Evolutionary conservation across 2,797 vertebrate genomes (phyloP).

Genomic region (Diglossa cyanea): DNA sequence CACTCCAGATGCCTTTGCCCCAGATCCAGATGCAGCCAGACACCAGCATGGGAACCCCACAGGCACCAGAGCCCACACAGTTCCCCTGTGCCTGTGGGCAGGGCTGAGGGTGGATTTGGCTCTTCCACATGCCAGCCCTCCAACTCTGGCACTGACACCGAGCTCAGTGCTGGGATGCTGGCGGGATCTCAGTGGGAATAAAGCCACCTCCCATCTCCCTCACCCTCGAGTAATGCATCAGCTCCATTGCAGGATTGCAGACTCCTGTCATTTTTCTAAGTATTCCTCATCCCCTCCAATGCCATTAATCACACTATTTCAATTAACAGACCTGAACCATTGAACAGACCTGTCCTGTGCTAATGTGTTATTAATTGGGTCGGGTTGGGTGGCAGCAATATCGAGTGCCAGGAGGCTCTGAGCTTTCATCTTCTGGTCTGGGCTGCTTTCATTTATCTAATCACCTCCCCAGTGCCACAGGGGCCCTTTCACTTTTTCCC

Average conservation of each 20-base stretch:
- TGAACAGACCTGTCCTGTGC: slow-evolving; percentile 7
- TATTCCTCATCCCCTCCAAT: neutral
- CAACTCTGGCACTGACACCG: accelerated
- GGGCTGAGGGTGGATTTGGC: neutral
- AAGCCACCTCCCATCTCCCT: neutral
- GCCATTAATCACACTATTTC: slow-evolving; percentile 54
- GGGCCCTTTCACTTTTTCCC: neutral
- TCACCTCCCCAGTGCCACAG: neutral
- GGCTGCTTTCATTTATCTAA: slow-evolving; percentile 34
- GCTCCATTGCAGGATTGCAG: neutral
- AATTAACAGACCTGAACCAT: slow-evolving; percentile 39
- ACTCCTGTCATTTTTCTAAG: neutral
- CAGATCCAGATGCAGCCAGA: neutral
- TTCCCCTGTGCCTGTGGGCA: accelerated
- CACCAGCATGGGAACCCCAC: accelerated
- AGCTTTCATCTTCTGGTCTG: slow-evolving; percentile 11
- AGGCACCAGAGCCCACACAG: accelerated
- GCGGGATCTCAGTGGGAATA: neutral
- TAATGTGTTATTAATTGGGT: slow-evolving; percentile 63
- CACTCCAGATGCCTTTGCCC: neutral
- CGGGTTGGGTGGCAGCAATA: slow-evolving; percentile 21
- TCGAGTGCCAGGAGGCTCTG: neutral
- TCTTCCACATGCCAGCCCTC: neutral
- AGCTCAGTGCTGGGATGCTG: neutral
- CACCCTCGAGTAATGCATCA: accelerated